Evolutionary conservation across 1,140 invertebrate genomes (phyloP).

Genomic region (Semibalanus balanoides): DNA sequence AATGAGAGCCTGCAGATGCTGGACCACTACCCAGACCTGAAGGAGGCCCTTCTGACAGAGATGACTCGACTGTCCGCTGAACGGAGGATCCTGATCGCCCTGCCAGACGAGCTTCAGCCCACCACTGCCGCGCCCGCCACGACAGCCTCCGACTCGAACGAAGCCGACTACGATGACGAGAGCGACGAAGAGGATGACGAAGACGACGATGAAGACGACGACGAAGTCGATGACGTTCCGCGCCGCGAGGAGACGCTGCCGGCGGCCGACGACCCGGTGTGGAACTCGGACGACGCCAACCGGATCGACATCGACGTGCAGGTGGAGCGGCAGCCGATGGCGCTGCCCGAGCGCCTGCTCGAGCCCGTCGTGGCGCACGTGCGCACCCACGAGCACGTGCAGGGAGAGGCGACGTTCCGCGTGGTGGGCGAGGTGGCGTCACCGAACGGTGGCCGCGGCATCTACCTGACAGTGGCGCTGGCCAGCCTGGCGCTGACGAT

Average conservation of each 20-base stretch:
- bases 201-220: no score
- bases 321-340: background rate
- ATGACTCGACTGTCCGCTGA: conserved; percentile 34
- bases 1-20: conserved; percentile 81
- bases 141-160: background rate
- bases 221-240: background rate
- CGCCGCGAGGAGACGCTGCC: background rate
- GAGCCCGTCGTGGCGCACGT: background rate
- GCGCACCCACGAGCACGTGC: background rate
- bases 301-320: conserved; percentile 1
- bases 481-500: conserved; percentile 79
- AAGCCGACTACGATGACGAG: no score
- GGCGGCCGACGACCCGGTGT: background rate
- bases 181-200: no score
- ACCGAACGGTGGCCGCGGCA: conserved; percentile 42
- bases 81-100: conserved; percentile 68
- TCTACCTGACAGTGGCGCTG: conserved; percentile 62
- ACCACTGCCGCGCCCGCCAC: background rate
- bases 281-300: background rate
- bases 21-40: conserved; percentile 40
- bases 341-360: background rate
- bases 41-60: background rate
- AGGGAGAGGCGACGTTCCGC: background rate
- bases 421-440: background rate
- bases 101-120: conserved; percentile 17